Base-by-base conservation (phyloP, 2,888 invertebrate species). In the Erebia palarica region DNA sequence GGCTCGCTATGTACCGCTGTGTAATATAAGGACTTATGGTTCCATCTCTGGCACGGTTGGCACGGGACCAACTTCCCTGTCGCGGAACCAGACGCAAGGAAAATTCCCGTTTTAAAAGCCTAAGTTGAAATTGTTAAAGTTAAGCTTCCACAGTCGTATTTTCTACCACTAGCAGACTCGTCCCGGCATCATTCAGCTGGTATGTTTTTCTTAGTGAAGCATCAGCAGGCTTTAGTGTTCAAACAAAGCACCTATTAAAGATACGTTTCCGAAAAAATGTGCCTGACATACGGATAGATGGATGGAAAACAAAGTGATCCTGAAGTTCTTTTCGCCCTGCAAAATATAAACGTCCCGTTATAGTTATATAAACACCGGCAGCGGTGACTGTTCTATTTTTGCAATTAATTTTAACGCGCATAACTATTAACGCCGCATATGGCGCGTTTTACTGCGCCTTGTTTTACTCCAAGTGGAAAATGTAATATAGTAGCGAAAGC, bases 341-440 rank as follows among this genome's bases (percentile, higher is more conserved):
- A 51, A 51, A 51, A 51, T 13, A 47, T 11, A 11, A 51, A 51
- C 13, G 5, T 51, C n/a, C 51, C 51, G 51, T 7, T 5, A 51
- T 7, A 51, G 51, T 51, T 14, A 51, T 13, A 51, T 51, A 51
- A 51, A 51, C 51, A 51, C n/a, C 14, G 51, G 51, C 51, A 51
- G 14, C 51, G 51, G 14, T 51, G 51, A 51, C 51, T 51, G 13
- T 14, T 49, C 51, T n/a, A 51, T 51, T 51, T 51, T 51, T 51
- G 5, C n/a, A 51, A 51, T 51, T 51, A 51, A 51, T n/a, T 51
- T 51, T 51, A 49, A 51, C 51, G 51, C n/a, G n/a, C n/a, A 51
- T 47, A 36, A 36, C 47, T 47, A 51, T 51, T n/a, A 51, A 51
- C 51, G 51, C 51, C n/a, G 51, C 51, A 51, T n/a, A 51, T 51